Base-by-base conservation (phyloP, 2,888 invertebrate genomes). In the Dione juno region DNA sequence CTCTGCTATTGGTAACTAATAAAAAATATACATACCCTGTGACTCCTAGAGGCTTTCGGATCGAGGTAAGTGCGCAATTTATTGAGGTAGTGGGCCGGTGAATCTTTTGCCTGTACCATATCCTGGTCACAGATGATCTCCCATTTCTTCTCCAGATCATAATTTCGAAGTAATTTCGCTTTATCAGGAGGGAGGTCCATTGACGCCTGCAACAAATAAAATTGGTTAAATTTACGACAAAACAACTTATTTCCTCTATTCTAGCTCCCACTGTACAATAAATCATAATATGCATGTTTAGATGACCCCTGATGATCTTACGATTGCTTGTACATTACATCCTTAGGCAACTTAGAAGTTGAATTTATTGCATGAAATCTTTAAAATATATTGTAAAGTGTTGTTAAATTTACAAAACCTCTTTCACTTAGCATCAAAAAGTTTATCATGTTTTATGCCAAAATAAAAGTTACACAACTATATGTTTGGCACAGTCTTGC, bases 71-170 rank as follows among this genome's bases (percentile, higher is more conserved):
- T 98, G 81, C 97, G 95, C 81, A 99, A 94, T 91, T 99, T 99
- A 89, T 97, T 97, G 87, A 99, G 95, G 94, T 99, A 99, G 91
- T 98, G 98, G 69, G 97, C 95, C 63, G 99, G 99, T 64, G 99
- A 97, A 90, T 99, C 98, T 92, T 99, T 99, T n/a, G 98, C 99
- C 86, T 98, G 98, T 80, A 99, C 98, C 95, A 97, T 96, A 95
- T 99, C 99, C 97, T 99, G 99, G 95, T 99, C 99, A 94, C 99
- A 99, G 93, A 99, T 98, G 89, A 99, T 97, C 93, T 99, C 99
- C 99, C 99, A 99, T 94, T 99, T 99, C 93, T 99, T 99, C 88
- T 99, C 98, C 89, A 97, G 96, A 92, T 99, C 99, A 88, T 99
- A 99, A 88, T 97, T 97, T 81, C 97, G 97, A 76, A 98, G 94